phyloP scores from a whole-genome alignment of 2,113 vertebrate species.

The Callochromis pleurospilus region DNA sequence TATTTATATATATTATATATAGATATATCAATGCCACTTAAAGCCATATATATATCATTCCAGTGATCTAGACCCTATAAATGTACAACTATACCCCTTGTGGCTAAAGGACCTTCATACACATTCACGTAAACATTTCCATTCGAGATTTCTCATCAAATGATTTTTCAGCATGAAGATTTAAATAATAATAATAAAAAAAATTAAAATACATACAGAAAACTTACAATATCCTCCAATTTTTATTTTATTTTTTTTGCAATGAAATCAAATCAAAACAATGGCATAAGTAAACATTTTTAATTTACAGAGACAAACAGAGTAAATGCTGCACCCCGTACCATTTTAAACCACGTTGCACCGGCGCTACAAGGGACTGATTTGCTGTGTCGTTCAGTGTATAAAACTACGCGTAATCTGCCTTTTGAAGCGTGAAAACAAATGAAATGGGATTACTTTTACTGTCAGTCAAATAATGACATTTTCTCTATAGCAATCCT shows the following conservation, averaged over 20 bases:
- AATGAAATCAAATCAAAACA: background rate
- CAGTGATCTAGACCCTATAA: constrained; percentile 71
- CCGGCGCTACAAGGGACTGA: background rate
- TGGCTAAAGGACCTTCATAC: constrained; percentile 66
- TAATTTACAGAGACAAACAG: background rate
- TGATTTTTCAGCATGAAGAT: constrained; percentile 49
- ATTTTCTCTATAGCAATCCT: background rate
- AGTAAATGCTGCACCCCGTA: constrained; percentile 8
- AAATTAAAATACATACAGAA: background rate
- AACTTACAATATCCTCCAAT: background rate
- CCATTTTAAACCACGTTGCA: background rate
- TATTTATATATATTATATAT: constrained; percentile 55
- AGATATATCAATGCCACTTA: constrained; percentile 73
- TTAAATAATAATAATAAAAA: constrained; percentile 26
- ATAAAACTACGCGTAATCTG: constrained; percentile 25
- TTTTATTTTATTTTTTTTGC: background rate
- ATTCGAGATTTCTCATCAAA: constrained; percentile 60
- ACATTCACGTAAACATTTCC: constrained; percentile 67
- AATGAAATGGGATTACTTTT: constrained; percentile 35
- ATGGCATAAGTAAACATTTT: background rate
- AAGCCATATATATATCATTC: constrained; percentile 71
- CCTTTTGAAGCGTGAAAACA: constrained; percentile 15
- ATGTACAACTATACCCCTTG: constrained; percentile 72
- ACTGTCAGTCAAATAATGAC: constrained; percentile 28
- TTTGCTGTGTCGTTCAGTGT: constrained; percentile 14